Base-by-base conservation (phyloP, 2,113 vertebrate genomes). In the Eptatretus burgeri region DNA sequence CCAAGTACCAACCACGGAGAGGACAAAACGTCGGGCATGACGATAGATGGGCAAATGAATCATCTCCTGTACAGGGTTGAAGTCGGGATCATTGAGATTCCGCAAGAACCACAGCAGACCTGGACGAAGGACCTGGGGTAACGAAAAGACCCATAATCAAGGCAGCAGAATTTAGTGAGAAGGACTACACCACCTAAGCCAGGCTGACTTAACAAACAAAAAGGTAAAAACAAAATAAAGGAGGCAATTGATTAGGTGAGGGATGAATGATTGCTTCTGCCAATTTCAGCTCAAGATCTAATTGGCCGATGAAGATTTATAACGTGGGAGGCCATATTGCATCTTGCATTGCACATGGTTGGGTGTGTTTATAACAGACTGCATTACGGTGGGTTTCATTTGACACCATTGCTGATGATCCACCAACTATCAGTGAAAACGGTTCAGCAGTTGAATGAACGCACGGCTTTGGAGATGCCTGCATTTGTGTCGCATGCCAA, bases 21-120 rank as follows among this genome's bases (percentile, higher is more conserved):
- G 76, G 67, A 93, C 83, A 72, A 95, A 95, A 67, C 88, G 82
- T 71, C 87, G 78, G 68, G 93, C 80, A 75, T 95, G 88, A 70
- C 85, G 78, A 63, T 91, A 93, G 68, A 95, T 85, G 14, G 88
- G 85, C 64, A 93, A 78, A 66, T 95, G 88, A 70, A 95, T 95
- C 88, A 95, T 95, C 75, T 95, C 88, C 69, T 95, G 88, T 27
- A 95, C 85, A 51, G 87, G 87, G 73, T 94, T 94, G 66, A 95
- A 95, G 73, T 95, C 87, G 49, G 88, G 88, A 76, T 95, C 88
- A 41, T 93, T 95, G 68, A 95, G 75, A 76, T 95, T 95, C 75
- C 88, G 81, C 66, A 95, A 78, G 79, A 95, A 95, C 88, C 88
- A 95, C 27, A 95, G 72, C 50, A 95, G 86, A 65, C 88, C 88